Evolutionary conservation across 2,113 vertebrate species (phyloP).

Genomic region (Pelvicachromis taeniatus): DNA sequence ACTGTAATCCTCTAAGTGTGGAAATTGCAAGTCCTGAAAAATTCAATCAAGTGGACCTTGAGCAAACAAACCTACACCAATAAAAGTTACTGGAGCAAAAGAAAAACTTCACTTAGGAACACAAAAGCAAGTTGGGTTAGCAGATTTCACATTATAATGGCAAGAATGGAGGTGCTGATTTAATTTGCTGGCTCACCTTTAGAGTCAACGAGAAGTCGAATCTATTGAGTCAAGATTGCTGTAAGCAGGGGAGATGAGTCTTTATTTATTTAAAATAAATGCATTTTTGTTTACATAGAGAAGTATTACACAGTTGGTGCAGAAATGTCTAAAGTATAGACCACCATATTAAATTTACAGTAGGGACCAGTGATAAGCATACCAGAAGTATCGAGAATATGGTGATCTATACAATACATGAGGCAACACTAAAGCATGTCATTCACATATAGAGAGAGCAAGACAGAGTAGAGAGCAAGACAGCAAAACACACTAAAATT

Average conservation of each 20-base stretch:
- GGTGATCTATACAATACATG: neutral
- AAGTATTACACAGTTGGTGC: neutral
- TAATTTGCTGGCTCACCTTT: neutral
- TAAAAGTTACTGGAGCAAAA: neutral
- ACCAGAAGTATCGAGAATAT: neutral
- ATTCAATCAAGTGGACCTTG: conserved; percentile 17
- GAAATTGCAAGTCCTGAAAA: neutral
- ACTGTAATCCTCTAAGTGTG: neutral
- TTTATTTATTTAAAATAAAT: neutral
- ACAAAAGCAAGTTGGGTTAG: neutral
- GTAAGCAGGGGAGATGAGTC: neutral
- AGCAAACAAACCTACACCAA: neutral
- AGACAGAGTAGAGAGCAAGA: neutral
- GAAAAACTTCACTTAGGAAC: neutral
- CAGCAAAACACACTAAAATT: neutral
- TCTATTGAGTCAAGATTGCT: neutral
- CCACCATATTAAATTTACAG: neutral
- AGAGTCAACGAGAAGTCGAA: neutral
- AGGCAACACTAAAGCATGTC: neutral
- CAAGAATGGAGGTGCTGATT: neutral
- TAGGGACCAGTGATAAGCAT: neutral
- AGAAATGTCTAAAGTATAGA: neutral
- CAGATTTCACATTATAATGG: neutral
- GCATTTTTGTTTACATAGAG: neutral
- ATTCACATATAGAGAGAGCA: neutral